Evolutionary conservation across 2,888 invertebrate genomes (phyloP).

Genomic region (Leptothorax acervorum): DNA sequence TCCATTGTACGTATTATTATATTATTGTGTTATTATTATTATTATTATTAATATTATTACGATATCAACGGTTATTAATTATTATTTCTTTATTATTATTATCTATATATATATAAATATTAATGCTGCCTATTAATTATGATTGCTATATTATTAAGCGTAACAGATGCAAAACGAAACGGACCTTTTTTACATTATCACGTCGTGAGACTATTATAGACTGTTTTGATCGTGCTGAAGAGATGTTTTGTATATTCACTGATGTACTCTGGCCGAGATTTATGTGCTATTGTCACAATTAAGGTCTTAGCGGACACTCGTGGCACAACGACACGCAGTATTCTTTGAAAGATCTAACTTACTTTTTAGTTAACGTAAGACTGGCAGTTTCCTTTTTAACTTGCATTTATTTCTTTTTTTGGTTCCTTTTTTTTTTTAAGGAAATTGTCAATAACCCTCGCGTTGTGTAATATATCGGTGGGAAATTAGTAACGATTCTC

Average conservation of each 20-base stretch:
- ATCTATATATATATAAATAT: slow-evolving; percentile 63
- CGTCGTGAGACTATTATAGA: slow-evolving; percentile 39
- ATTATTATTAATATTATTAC: slow-evolving; percentile 52
- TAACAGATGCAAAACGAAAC: slow-evolving; percentile 53
- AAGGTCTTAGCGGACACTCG: slow-evolving; percentile 49
- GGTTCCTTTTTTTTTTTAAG: slow-evolving; percentile 8
- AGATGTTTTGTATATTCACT: slow-evolving; percentile 56
- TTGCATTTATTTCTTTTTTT: slow-evolving; percentile 49
- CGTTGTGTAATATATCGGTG: slow-evolving; percentile 40
- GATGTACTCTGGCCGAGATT: slow-evolving; percentile 50
- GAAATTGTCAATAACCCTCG: slow-evolving; percentile 7
- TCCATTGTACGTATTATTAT: slow-evolving; percentile 47
- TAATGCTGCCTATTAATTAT: slow-evolving; percentile 67
- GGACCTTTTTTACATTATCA: slow-evolving; percentile 61
- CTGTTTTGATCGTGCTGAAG: slow-evolving; percentile 35
- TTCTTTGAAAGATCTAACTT: slow-evolving; percentile 58
- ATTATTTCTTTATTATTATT: slow-evolving; percentile 60
- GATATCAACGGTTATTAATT: slow-evolving; percentile 49
- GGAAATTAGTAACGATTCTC: slow-evolving; percentile 51
- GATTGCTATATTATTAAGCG: slow-evolving; percentile 67
- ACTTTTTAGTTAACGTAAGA: slow-evolving; percentile 69
- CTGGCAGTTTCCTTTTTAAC: slow-evolving; percentile 63
- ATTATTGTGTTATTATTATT: slow-evolving; percentile 58
- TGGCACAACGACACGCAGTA: slow-evolving; percentile 67
- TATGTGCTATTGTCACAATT: slow-evolving; percentile 36